Evolutionary conservation across 2,888 invertebrate species (phyloP), one percentile per base, ranked within the genome.

Genomic region (Perizoma flavofasciatum): DNA sequence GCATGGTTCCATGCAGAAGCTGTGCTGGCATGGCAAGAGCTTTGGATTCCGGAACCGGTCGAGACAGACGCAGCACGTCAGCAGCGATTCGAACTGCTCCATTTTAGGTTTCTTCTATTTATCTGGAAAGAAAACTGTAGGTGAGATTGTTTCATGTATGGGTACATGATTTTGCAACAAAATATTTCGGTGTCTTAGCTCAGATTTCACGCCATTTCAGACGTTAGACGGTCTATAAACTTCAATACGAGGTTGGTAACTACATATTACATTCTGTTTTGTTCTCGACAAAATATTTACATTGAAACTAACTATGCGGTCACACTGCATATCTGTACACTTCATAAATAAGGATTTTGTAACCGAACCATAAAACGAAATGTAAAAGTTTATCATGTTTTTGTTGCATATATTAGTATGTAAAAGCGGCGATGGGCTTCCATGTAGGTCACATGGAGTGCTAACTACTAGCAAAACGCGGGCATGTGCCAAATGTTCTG

Each of bases 1-100:
- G 89, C 99, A 99, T 55, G 99, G 99, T 82, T 98, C 98, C 96
- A 98, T 97, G 85, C 99, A 99, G 92, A 98, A 99, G 78, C 99
- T 99, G 95, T 99, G 99, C 93, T 99, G 99, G 87, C 99, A 99
- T 95, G 99, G 99, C 83, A 99, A 92, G 83, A 99, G 94, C 93
- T 99, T 99, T n/a, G 99, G 99, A 86, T 98, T 98, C 79, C 97
- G 94, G 92, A 97, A 99, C 80, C 99, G 95, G 93, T 99, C 99
- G 88, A 99, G 93, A 88, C 99, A 99, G 83, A 99, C 98, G 86
- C 99, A 97, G 93, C 99, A 99, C 73, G 98, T 98, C 83, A 99
- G 94, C 86, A 99, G 94, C 92, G 98, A 98, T 91, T 99, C 99
- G 86, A 98, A 97, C 94, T 97, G 97, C 94, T 97, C 97, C 97